Evolutionary conservation across 2,797 vertebrate genomes (phyloP).

Genomic region (Toxotes lorentzi): DNA sequence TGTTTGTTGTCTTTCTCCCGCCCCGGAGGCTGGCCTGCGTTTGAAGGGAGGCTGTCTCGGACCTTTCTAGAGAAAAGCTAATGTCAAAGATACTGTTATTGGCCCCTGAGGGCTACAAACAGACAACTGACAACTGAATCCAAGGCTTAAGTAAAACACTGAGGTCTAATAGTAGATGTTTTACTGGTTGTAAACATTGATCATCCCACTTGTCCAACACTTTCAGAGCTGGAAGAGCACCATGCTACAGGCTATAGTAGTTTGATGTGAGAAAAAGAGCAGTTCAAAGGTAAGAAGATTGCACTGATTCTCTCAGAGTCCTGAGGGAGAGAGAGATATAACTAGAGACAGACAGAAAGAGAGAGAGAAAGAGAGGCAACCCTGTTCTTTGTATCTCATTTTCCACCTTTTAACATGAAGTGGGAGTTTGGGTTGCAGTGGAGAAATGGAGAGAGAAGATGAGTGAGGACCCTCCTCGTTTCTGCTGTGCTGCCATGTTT

Average conservation of each 20-base stretch:
- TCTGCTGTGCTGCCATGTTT: background rate
- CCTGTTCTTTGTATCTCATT: constrained; percentile 31
- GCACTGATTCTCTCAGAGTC: constrained; percentile 61
- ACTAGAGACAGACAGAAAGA: constrained; percentile 33
- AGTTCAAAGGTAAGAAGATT: constrained; percentile 77
- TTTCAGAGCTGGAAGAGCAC: constrained; percentile 56
- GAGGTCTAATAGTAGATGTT: constrained; percentile 71
- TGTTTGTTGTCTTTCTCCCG: constrained; percentile 54
- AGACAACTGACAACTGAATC: constrained; percentile 71
- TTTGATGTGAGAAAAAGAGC: constrained; percentile 74
- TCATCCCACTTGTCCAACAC: constrained; percentile 71
- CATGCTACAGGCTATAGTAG: constrained; percentile 59
- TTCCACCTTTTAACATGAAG: constrained; percentile 43
- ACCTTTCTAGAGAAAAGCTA: constrained; percentile 67
- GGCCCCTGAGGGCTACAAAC: constrained; percentile 47
- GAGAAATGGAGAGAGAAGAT: constrained; percentile 6
- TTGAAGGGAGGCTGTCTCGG: constrained; percentile 57
- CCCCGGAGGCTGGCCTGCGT: constrained; percentile 44
- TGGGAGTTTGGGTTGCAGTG: constrained; percentile 37
- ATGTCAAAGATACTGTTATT: constrained; percentile 59
- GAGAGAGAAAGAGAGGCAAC: constrained; percentile 4
- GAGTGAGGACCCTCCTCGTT: background rate
- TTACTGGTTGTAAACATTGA: constrained; percentile 75
- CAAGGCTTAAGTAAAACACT: constrained; percentile 74
- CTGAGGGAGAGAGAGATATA: constrained; percentile 39